These are phyloP conservation scores for Otus scops DNA, from an alignment of 2,797 vertebrate genomes.

Conservation along the genomic window DNA sequence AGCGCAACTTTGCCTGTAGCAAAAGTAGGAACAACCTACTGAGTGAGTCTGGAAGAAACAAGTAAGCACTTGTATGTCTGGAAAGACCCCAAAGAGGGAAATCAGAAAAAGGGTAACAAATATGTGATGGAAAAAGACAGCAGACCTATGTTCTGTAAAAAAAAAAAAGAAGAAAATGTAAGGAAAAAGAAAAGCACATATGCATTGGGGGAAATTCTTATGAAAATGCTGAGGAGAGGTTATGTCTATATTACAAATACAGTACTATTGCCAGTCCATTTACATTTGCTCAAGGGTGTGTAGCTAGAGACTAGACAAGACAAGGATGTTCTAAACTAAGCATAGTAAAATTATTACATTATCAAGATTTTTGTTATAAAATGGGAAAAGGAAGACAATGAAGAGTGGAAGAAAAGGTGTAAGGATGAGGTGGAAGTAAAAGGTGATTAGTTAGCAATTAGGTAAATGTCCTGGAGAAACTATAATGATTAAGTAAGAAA, in stretches of 20 bases:
- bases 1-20: neutral
- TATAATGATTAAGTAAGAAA: neutral
- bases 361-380: neutral
- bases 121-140: neutral
- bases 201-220: no score
- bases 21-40: neutral
- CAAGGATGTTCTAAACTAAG: neutral
- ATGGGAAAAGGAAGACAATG: neutral
- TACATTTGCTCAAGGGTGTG: neutral
- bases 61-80: neutral
- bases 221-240: accelerated
- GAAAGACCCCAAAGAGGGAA: neutral
- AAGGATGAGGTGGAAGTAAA: neutral
- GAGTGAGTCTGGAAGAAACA: neutral
- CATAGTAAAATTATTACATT: neutral
- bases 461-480: neutral
- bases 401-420: neutral
- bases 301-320: neutral
- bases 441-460: neutral
- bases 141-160: neutral
- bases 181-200: accelerated
- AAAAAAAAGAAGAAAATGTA: neutral
- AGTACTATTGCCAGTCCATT: neutral
- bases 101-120: neutral
- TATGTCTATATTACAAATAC: neutral